Evolutionary conservation across 2,113 vertebrate genomes (phyloP).

Genomic region (Zingel zingel): DNA sequence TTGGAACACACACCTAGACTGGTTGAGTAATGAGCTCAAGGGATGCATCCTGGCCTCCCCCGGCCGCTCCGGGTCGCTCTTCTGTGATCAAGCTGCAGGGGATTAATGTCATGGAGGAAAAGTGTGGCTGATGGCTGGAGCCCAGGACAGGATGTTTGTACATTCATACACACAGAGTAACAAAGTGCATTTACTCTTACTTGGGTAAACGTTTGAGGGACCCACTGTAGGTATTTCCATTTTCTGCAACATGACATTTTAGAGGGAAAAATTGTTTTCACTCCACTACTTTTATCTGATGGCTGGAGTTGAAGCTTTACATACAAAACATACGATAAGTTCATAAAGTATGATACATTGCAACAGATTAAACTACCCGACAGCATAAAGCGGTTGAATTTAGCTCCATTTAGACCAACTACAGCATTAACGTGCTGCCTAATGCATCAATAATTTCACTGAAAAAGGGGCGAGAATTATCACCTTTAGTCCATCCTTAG

Average conservation of each 20-base stretch:
- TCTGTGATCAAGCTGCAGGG: conserved; percentile 58
- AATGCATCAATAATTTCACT: not conserved
- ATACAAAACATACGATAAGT: not conserved
- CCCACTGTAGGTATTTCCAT: too few species aligned
- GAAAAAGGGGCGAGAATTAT: not conserved
- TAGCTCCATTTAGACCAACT: conserved; percentile 11
- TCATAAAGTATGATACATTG: not conserved
- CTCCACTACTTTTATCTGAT: not conserved
- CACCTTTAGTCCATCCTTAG: not conserved
- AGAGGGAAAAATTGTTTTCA: not conserved
- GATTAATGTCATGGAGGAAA: conserved; percentile 60
- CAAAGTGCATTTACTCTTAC: not conserved
- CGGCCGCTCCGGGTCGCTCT: conserved; percentile 39
- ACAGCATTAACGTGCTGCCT: not conserved
- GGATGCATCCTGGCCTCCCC: conserved; percentile 22
- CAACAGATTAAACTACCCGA: conserved; percentile 6
- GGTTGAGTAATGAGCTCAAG: conserved; percentile 54
- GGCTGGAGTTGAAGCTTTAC: too few species aligned
- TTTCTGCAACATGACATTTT: too few species aligned
- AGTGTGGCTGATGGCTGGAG: conserved; percentile 54
- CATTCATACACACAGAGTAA: not conserved
- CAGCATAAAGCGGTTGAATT: not conserved
- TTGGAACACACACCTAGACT: conserved; percentile 70
- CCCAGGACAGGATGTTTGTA: conserved; percentile 25
- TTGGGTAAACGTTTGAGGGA: too few species aligned